Evolutionary conservation across 1,140 invertebrate species (phyloP).

Genomic region (Triops cancriformis): DNA sequence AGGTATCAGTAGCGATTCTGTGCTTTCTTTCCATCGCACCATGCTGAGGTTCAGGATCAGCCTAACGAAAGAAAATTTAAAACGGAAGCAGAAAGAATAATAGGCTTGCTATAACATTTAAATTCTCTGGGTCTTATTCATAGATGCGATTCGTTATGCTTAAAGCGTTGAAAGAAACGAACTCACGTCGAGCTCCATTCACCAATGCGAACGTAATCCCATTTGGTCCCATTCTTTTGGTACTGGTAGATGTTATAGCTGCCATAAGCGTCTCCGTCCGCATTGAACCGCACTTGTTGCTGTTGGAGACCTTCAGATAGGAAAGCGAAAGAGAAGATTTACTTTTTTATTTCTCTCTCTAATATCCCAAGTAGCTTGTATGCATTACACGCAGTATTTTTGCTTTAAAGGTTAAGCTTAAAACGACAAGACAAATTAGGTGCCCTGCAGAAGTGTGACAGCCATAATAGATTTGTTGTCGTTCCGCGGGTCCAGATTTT

Average conservation of each 20-base stretch:
- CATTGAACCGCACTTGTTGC: slow-evolving; percentile 53
- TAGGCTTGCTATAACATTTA: not conserved
- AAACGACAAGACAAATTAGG: too few relatives aligned
- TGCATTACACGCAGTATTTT: not conserved
- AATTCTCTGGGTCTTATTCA: not conserved
- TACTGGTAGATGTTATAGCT: slow-evolving; percentile 62
- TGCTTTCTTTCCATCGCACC: slow-evolving; percentile 40
- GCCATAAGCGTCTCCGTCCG: slow-evolving; percentile 55
- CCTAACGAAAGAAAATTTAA: slow-evolving; percentile 33
- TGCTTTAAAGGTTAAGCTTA: too few relatives aligned
- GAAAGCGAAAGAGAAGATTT: not conserved
- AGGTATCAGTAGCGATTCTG: slow-evolving; percentile 39
- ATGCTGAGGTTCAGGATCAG: slow-evolving; percentile 41
- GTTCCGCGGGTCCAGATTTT: too few relatives aligned
- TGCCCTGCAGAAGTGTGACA: too few relatives aligned
- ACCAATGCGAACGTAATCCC: slow-evolving; percentile 53
- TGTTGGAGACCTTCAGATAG: slow-evolving; percentile 46
- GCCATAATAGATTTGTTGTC: too few relatives aligned
- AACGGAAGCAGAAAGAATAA: not conserved
- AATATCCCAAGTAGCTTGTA: not conserved
- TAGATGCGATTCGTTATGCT: not conserved
- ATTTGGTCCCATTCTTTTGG: slow-evolving; percentile 44
- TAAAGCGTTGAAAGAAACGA: not conserved
- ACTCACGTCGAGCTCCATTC: slow-evolving; percentile 51
- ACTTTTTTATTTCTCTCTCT: not conserved